These are phyloP conservation scores for Adrianichthys oophorus DNA, from an alignment of 2,797 vertebrate species.

Conservation along the genomic window DNA sequence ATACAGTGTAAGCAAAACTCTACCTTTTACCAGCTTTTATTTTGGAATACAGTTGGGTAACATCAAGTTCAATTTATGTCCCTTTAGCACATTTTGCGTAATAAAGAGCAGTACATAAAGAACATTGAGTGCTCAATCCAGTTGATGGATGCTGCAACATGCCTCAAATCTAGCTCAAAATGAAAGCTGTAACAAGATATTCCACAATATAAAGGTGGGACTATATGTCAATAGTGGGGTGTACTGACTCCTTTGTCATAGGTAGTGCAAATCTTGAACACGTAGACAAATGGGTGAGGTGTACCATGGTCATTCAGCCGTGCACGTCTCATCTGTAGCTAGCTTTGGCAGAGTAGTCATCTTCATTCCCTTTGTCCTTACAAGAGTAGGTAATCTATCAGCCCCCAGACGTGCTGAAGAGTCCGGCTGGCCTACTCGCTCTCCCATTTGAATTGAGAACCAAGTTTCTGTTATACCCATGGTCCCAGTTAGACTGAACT, in stretches of 20 bases:
- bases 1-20: slow-evolving; percentile 7
- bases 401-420: slow-evolving; percentile 76
- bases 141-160: slow-evolving; percentile 61
- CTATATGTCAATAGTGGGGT: slow-evolving; percentile 74
- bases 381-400: slow-evolving; percentile 83
- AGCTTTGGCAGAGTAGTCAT: slow-evolving; percentile 84
- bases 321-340: slow-evolving; percentile 83
- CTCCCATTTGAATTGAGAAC: slow-evolving; percentile 84
- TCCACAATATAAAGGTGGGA: slow-evolving; percentile 56
- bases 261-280: slow-evolving; percentile 76
- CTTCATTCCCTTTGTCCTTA: slow-evolving; percentile 87
- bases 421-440: slow-evolving; percentile 77
- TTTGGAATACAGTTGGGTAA: slow-evolving; percentile 34
- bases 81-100: slow-evolving; percentile 33
- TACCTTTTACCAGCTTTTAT: slow-evolving; percentile 24
- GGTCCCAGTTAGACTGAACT: slow-evolving; percentile 76
- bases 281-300: slow-evolving; percentile 81
- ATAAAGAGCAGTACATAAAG: slow-evolving; percentile 46
- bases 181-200: slow-evolving; percentile 67
- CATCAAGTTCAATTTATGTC: slow-evolving; percentile 42
- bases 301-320: slow-evolving; percentile 77
- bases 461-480: slow-evolving; percentile 70
- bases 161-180: slow-evolving; percentile 55
- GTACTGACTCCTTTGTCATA: slow-evolving; percentile 75
- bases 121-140: slow-evolving; percentile 55